phyloP scores from a whole-genome alignment of 2,113 vertebrate genomes.

The Geococcyx californianus region DNA sequence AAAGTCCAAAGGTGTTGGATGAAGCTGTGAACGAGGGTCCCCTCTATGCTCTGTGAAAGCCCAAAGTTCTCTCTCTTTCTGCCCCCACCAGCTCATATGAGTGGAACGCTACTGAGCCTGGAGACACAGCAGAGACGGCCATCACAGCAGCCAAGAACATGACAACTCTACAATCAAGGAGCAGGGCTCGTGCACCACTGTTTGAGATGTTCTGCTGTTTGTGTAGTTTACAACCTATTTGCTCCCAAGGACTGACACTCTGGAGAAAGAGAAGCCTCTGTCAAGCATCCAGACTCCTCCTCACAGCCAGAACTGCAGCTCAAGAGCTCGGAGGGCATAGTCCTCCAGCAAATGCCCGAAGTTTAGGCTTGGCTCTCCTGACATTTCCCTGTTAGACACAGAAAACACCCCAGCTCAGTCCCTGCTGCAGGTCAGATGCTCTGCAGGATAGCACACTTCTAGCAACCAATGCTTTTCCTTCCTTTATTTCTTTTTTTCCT shows the following conservation, averaged over 20 bases:
- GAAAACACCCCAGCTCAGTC: background rate
- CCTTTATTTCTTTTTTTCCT: background rate
- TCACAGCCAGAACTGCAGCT: background rate
- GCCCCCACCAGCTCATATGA: background rate
- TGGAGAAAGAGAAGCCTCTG: background rate
- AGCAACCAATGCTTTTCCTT: background rate
- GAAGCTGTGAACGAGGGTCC: background rate
- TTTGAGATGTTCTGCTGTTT: background rate
- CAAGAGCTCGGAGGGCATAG: background rate
- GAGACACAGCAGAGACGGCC: background rate
- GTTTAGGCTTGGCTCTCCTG: background rate
- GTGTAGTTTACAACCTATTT: background rate
- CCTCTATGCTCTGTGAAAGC: background rate
- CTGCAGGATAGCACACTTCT: background rate
- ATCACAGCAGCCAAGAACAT: background rate
- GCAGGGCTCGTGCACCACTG: background rate
- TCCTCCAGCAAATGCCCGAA: background rate
- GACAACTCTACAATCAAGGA: background rate
- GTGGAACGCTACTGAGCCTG: background rate
- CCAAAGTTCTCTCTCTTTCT: background rate
- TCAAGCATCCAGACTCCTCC: background rate
- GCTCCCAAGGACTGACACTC: background rate
- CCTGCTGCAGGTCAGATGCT: fast-evolving
- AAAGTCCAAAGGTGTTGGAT: background rate
- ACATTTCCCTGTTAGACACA: background rate